Conservation (phyloP, 2,113 vertebrate species). For the Sinocyclocheilus maitianheensis region DNA sequence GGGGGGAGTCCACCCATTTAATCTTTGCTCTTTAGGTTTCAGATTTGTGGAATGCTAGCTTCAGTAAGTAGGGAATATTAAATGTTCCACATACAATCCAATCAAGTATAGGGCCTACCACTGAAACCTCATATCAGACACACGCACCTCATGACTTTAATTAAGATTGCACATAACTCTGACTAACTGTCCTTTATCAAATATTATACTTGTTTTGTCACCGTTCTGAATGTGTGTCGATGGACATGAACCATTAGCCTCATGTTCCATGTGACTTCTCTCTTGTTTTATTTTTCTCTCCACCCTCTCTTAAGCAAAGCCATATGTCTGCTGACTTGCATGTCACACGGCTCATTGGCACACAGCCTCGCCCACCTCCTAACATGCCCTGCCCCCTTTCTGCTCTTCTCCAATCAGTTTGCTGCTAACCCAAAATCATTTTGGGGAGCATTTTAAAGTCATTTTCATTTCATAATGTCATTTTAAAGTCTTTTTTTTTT, state of each 20-base stretch:
- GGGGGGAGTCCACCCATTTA: not conserved
- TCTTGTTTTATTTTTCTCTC: slow-evolving; percentile 33
- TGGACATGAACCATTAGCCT: slow-evolving; percentile 43
- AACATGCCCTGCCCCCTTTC: not conserved
- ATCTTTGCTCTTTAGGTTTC: slow-evolving; percentile 4
- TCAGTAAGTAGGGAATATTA: not conserved
- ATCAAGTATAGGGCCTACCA: not conserved
- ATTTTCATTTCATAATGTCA: not conserved
- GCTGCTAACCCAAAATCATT: not conserved
- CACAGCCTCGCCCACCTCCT: slow-evolving; percentile 13
- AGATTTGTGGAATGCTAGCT: not conserved
- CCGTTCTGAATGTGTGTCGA: slow-evolving; percentile 4
- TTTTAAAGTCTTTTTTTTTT: not conserved
- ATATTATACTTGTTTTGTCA: not conserved
- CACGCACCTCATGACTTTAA: not conserved
- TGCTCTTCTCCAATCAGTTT: not conserved
- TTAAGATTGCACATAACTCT: not conserved
- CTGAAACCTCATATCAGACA: not conserved
- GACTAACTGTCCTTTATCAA: slow-evolving; percentile 10
- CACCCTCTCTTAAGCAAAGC: slow-evolving; percentile 42
- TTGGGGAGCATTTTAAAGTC: slow-evolving; percentile 15
- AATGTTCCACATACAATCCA: slow-evolving; percentile 4
- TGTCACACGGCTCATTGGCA: slow-evolving; percentile 32
- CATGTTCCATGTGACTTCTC: slow-evolving; percentile 22
- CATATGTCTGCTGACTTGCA: slow-evolving; percentile 48